Evolutionary conservation across 1,140 invertebrate genomes (phyloP), one percentile per base, ranked within the genome.

Genomic region (Sycophila sp.): DNA sequence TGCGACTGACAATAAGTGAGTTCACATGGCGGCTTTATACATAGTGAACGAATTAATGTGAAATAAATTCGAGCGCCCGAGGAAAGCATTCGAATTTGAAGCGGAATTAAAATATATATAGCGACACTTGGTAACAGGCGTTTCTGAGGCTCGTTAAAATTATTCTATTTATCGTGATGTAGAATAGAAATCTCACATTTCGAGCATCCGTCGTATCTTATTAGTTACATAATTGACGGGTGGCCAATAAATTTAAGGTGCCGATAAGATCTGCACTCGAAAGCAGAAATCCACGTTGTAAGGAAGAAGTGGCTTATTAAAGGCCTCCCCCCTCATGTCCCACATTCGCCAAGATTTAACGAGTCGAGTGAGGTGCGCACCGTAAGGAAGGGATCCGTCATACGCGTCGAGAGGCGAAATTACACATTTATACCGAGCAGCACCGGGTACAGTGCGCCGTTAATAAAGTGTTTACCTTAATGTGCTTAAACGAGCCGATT

Each of bases 261-360:
- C 13, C 5, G 59, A 62, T 62, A 62, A 62, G 28, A 62, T 62
- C 28, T 47, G 42, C 22, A 49, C 28, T 62, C 34, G 8, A 49
- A 62, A 10, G 6, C 15, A 49, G 17, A 49, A 62, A 30, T 30
- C 2, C 28, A 47, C 7, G 34, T 32, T 49, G 2, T n/a, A 62
- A 62, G 5, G 17, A 47, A 62, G 42, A 32, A 62, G 49, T 30
- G 42, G 42, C 42, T 47, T 47, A 47, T 62, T 62, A 62, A 62
- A 49, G 26, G 3, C 19, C 34, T 17, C 24, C 11, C 8, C 59
- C 4, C 30, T 5, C 36, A 1, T 24, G 11, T 47, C 19, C 42
- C 42, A 22, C 42, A 47, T 34, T 47, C 42, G n/a, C n/a, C 32
- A 62, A 47, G 40, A 62, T 62, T 62, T 32, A 62, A 49, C 28